Conservation (phyloP, 1,140 invertebrate species). For the Cheumatopsyche charites region DNA sequence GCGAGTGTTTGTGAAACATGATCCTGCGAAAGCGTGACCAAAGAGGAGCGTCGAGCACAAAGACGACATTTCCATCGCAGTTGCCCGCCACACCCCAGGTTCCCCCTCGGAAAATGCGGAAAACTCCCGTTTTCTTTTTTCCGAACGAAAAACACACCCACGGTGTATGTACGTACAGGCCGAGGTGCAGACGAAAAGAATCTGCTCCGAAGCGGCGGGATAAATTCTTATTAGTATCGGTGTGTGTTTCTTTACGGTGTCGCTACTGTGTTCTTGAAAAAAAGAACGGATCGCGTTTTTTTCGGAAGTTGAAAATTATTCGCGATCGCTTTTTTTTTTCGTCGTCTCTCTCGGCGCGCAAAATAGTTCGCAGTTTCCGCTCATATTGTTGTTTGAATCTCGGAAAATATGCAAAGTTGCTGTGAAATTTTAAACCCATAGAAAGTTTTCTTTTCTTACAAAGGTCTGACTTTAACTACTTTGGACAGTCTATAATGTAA, state of each 20-base stretch:
- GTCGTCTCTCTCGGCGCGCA: background rate
- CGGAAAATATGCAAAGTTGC: too few relatives aligned
- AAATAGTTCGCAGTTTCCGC: background rate
- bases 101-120: background rate
- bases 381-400: too few relatives aligned
- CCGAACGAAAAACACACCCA: background rate
- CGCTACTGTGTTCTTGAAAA: conserved; percentile 18
- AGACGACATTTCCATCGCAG: conserved; percentile 46
- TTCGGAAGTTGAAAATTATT: background rate
- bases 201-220: conserved; percentile 23
- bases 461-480: too few relatives aligned
- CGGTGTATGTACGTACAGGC: too few relatives aligned
- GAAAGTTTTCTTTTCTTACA: too few relatives aligned
- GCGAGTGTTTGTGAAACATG: conserved; percentile 48
- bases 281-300: too few relatives aligned
- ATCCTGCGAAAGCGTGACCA: conserved; percentile 45
- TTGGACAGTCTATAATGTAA: too few relatives aligned
- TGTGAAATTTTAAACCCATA: too few relatives aligned
- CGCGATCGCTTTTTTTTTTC: background rate
- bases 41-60: conserved; percentile 46
- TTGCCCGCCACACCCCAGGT: conserved; percentile 8
- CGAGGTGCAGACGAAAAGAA: conserved; percentile 29
- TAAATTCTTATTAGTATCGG: conserved; percentile 22
- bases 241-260: background rate
- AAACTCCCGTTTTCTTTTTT: background rate